Base-by-base conservation (phyloP, 2,888 invertebrate species). In the Heliconius aoede region DNA sequence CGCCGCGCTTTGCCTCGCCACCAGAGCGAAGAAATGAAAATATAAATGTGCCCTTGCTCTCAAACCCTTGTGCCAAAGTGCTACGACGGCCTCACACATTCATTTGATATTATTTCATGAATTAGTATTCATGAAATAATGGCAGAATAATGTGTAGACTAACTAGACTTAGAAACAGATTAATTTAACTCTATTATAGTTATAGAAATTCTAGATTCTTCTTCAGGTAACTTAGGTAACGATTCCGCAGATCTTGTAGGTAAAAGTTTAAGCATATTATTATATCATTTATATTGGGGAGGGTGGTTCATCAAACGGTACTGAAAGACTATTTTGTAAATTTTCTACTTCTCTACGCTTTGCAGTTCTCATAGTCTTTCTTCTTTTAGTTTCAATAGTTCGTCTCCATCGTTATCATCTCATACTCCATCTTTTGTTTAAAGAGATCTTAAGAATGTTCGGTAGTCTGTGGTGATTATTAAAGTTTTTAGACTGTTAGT, bases 331-430 rank as follows among this genome's bases (percentile, higher is more conserved):
- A 78, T 89, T 93, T 46, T 89, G 88, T 0, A 87, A 76, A 0
- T 84, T 82, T 81, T 94, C 94, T 0, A 85, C 85, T 76, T 93
- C 94, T 83, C 89, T 94, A 61, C 91, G 90, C 79, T 92, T 85
- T 0, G 86, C 78, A 96, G 86, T 83, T 96, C 95, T 11, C 93
- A 94, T 85, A 96, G 95, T 82, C 96, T 94, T 84, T 96, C 95
- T 71, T 96, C 96, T 89, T 96, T 97, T 3, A 96, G 86, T 81
- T 95, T 93, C 5, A 96, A 81, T 77, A 96, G 86, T 80, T 87
- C 95, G 81, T 96, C 32, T 95, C 94, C 5, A 96, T 91, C 95
- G 15, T 40, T 1, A 40, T 15, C 4, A 40, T 1, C 15, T 15
- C 13, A 40, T 4, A 15, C 80, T 95, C 95, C n/a, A n/a, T n/a